These are phyloP conservation scores for Wiebesia pumilae DNA, from an alignment of 1,140 invertebrate species.

Conservation along the genomic window DNA sequence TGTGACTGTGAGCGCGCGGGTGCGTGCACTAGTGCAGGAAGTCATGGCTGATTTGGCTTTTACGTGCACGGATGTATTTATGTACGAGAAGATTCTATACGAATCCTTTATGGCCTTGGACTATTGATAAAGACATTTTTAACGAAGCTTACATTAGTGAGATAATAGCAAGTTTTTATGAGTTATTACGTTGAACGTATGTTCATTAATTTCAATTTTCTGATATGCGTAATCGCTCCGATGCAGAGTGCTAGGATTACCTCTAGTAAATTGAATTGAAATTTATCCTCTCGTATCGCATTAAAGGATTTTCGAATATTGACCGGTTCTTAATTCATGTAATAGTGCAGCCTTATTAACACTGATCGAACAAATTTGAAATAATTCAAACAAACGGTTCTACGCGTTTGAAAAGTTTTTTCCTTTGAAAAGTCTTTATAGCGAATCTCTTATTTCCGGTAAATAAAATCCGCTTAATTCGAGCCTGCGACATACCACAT, in stretches of 20 bases:
- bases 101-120: constrained; percentile 12
- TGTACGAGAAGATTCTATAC: constrained; percentile 19
- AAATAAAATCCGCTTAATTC: no score
- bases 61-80: background rate
- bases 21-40: background rate
- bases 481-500: no score
- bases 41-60: constrained; percentile 41
- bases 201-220: constrained; percentile 36
- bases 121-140: constrained; percentile 49
- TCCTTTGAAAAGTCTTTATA: no score
- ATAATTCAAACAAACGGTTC: no score
- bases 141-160: constrained; percentile 27
- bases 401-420: no score
- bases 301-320: background rate
- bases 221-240: constrained; percentile 7
- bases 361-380: no score
- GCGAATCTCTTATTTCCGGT: no score
- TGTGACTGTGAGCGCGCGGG: no score
- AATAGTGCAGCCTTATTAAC: no score
- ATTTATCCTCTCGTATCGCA: constrained; percentile 22
- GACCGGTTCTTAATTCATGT: no score
- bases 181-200: background rate
- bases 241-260: background rate
- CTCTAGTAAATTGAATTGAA: constrained; percentile 16
- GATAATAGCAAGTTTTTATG: constrained; percentile 26